Evolutionary conservation across 2,797 vertebrate genomes (phyloP).

Genomic region (Delichon dasypus): DNA sequence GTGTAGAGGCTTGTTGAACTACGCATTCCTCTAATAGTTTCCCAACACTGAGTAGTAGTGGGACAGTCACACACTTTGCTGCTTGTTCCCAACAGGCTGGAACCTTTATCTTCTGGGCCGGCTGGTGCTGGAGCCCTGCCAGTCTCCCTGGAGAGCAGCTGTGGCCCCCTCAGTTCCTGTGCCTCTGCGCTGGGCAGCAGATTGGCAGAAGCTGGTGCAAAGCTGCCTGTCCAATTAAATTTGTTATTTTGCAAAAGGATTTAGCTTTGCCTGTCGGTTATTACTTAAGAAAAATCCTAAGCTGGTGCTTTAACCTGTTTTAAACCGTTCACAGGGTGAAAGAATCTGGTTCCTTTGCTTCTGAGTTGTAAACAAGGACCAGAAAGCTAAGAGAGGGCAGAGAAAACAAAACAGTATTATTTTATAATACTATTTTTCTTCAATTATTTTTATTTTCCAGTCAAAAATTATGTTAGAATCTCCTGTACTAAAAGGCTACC

Average conservation of each 20-base stretch:
- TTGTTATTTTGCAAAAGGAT: conserved; percentile 53
- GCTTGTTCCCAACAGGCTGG: conserved; percentile 9
- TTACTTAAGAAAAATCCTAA: conserved; percentile 53
- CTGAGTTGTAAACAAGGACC: conserved; percentile 8
- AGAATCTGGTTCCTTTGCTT: conserved; percentile 18
- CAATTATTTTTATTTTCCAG: background rate
- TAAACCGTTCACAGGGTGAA: conserved; percentile 22
- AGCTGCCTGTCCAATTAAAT: conserved; percentile 49
- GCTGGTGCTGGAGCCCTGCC: conserved; percentile 4
- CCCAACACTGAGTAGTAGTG: background rate
- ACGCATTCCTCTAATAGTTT: conserved; percentile 57
- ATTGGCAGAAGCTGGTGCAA: conserved; percentile 9
- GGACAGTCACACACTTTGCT: conserved; percentile 32
- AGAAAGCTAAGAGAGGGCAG: background rate
- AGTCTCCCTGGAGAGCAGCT: conserved; percentile 9
- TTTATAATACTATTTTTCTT: background rate
- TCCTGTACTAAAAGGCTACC: background rate
- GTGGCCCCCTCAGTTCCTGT: background rate
- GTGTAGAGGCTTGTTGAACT: conserved; percentile 34
- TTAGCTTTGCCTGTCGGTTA: conserved; percentile 40
- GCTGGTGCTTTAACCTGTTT: conserved; percentile 40
- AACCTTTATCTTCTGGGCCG: conserved; percentile 41
- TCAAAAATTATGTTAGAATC: background rate
- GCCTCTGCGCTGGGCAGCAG: background rate
- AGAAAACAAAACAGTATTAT: background rate